These are phyloP conservation scores for Hirtodrosophila alboralis DNA, from an alignment of 2,888 invertebrate genomes.

Conservation along the genomic window DNA sequence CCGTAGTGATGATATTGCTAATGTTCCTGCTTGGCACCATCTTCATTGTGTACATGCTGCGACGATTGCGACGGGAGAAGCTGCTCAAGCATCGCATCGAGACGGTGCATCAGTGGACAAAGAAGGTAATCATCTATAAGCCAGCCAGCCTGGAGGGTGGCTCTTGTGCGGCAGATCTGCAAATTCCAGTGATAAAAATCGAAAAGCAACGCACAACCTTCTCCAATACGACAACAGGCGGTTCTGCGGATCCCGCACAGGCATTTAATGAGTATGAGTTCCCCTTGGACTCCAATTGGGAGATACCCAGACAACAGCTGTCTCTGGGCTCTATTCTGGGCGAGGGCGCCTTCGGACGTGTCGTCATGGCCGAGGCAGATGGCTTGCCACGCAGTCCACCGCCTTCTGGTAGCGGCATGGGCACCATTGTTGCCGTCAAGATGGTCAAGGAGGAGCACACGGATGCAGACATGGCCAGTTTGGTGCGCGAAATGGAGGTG, in stretches of 20 bases:
- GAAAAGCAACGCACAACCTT: slow-evolving; percentile 92
- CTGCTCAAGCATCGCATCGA: slow-evolving; percentile 92
- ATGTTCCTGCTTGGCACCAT: slow-evolving; percentile 84
- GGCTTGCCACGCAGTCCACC: slow-evolving; percentile 58
- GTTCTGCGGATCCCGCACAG: slow-evolving; percentile 86
- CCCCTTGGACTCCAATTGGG: slow-evolving; percentile 97
- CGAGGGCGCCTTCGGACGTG: slow-evolving; percentile 99
- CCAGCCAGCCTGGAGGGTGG: slow-evolving; percentile 85
- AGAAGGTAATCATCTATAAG: slow-evolving; percentile 94
- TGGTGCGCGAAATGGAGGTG: slow-evolving; percentile 99
- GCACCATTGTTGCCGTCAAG: slow-evolving; percentile 96
- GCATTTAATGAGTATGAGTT: slow-evolving; percentile 97
- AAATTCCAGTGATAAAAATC: slow-evolving; percentile 95
- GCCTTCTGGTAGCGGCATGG: slow-evolving; percentile 62
- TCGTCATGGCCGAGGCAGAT: slow-evolving; percentile 94
- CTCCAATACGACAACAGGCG: slow-evolving; percentile 85
- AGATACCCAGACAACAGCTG: slow-evolving; percentile 92
- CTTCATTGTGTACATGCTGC: slow-evolving; percentile 87
- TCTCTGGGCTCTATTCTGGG: slow-evolving; percentile 93
- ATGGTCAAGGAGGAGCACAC: slow-evolving; percentile 99
- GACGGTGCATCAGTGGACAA: slow-evolving; percentile 95
- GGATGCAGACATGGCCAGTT: slow-evolving; percentile 97
- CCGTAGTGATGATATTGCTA: slow-evolving; percentile 86
- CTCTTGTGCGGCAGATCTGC: slow-evolving; percentile 73
- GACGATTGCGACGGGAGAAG: slow-evolving; percentile 90